These are phyloP conservation scores for Drepanosiphum platanoidis DNA, from an alignment of 2,888 invertebrate genomes.

Conservation along the genomic window DNA sequence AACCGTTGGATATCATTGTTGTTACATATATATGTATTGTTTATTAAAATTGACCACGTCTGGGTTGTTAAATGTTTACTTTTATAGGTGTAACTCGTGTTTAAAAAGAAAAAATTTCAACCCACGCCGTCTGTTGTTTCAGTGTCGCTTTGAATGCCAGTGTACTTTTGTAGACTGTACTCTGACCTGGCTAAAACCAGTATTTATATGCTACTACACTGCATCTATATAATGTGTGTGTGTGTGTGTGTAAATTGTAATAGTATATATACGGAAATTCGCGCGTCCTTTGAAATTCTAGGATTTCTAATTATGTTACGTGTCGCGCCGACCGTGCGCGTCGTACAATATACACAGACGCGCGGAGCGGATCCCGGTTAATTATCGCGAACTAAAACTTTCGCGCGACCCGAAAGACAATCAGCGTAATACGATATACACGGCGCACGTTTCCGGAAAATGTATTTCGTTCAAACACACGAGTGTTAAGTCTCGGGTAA, in stretches of 20 bases:
- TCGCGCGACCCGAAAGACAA: constrained; percentile 15
- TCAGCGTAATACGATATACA: constrained; percentile 5
- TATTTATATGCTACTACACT: background rate
- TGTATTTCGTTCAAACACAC: background rate
- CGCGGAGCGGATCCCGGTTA: constrained; percentile 11
- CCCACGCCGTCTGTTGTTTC: background rate
- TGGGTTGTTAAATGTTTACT: background rate
- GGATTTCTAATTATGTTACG: constrained; percentile 51
- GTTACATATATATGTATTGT: too few relatives aligned
- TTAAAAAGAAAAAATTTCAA: background rate
- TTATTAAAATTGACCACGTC: background rate
- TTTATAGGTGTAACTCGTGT: too few relatives aligned
- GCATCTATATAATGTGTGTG: background rate
- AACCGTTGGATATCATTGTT: too few relatives aligned
- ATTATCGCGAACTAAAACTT: constrained; percentile 43
- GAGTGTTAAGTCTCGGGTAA: background rate
- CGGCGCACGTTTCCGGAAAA: background rate
- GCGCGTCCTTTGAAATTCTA: constrained; percentile 34
- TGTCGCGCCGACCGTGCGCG: background rate
- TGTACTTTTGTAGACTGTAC: background rate
- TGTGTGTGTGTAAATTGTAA: background rate
- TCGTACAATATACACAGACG: background rate
- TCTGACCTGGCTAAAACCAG: background rate
- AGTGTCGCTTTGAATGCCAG: background rate
- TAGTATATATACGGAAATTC: background rate